These are phyloP conservation scores for Trachythela sp. DNA, from an alignment of 64 coral and sea anemone genomes.

Conservation along the genomic window DNA sequence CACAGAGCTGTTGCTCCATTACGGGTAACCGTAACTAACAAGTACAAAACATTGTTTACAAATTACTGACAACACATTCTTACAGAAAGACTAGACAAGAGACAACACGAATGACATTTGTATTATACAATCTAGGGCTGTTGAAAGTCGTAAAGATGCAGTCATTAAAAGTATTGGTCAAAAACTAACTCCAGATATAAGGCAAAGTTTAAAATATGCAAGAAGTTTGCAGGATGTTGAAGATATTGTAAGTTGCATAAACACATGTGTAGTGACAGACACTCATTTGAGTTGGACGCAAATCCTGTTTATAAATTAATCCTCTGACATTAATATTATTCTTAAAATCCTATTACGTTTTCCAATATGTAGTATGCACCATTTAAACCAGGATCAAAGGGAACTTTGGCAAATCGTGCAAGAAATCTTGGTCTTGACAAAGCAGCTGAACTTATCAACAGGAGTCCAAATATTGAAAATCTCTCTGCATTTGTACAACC, in stretches of 20 bases:
- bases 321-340: too few relatives aligned
- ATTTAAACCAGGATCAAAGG: constrained; percentile 74
- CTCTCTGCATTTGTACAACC: constrained; percentile 46
- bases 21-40: too few relatives aligned
- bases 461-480: constrained; percentile 24
- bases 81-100: too few relatives aligned
- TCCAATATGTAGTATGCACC: constrained; percentile 61
- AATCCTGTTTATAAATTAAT: neutral
- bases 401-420: constrained; percentile 62
- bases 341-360: constrained; percentile 13
- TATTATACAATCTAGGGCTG: constrained; percentile 21
- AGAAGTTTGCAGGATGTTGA: constrained; percentile 74
- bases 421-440: constrained; percentile 58
- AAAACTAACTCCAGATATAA: constrained; percentile 58
- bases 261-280: neutral
- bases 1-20: too few relatives aligned
- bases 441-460: constrained; percentile 47
- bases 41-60: too few relatives aligned
- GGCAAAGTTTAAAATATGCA: constrained; percentile 35
- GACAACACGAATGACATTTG: too few relatives aligned
- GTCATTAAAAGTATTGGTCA: constrained; percentile 79
- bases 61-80: too few relatives aligned
- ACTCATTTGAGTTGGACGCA: neutral
- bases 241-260: constrained; percentile 65
- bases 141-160: constrained; percentile 52